Percentiles rank a stretch among this genome's conserved stretches.
Conservation (phyloP, 1,140 invertebrate species). For the Dendrolimus punctatus region DNA sequence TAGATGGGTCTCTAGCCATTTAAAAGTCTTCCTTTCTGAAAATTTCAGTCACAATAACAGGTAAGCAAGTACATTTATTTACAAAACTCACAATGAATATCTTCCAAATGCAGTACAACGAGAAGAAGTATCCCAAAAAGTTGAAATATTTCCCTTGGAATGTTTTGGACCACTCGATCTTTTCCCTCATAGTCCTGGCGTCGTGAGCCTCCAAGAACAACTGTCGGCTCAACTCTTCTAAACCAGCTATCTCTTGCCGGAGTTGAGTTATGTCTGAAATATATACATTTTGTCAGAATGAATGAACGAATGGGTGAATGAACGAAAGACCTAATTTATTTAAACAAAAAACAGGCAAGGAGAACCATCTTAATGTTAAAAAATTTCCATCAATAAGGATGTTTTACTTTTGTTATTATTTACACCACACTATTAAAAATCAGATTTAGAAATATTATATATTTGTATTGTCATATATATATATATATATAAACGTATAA, state of each 20-base stretch:
- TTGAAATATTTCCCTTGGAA: conserved; percentile 99
- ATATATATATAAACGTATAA: too few relatives aligned
- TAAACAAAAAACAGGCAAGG: too few relatives aligned
- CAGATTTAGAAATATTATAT: too few relatives aligned
- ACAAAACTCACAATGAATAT: conserved; percentile 93
- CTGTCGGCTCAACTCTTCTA: conserved; percentile 95
- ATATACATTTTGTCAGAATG: background rate
- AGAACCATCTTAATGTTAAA: too few relatives aligned
- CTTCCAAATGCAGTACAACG: conserved; percentile 98
- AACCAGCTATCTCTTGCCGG: conserved; percentile 86
- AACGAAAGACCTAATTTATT: too few relatives aligned
- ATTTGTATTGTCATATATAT: too few relatives aligned
- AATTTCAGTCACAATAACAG: background rate
- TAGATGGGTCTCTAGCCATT: too few relatives aligned
- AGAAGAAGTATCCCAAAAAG: conserved; percentile 98
- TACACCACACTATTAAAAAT: too few relatives aligned
- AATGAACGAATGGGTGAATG: too few relatives aligned
- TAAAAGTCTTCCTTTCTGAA: background rate
- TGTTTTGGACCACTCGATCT: conserved; percentile 96
- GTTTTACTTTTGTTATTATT: too few relatives aligned
- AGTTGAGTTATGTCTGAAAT: conserved; percentile 84
- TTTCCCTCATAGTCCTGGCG: conserved; percentile 92
- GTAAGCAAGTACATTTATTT: background rate
- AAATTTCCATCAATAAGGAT: too few relatives aligned
- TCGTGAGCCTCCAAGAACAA: conserved; percentile 97